Conservation (phyloP, 2,797 vertebrate genomes). For the Rhabdomys pumilio region DNA sequence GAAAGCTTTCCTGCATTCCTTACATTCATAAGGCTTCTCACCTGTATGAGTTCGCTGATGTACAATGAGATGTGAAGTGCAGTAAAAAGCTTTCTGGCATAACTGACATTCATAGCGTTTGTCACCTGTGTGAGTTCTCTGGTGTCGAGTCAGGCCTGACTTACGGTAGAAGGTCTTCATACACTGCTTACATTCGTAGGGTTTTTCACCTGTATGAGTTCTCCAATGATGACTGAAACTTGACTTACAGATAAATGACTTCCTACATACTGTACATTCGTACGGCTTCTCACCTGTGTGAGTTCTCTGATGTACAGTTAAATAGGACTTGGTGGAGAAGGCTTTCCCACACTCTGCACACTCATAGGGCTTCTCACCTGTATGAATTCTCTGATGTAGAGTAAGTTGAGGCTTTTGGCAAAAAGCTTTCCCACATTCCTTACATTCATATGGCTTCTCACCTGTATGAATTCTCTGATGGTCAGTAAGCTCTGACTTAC, state of each 20-base stretch:
- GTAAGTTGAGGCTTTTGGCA: conserved; percentile 47
- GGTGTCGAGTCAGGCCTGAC: conserved; percentile 48
- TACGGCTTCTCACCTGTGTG: conserved; percentile 40
- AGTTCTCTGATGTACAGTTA: conserved; percentile 52
- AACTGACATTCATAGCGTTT: conserved; percentile 34
- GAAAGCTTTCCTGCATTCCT: conserved; percentile 45
- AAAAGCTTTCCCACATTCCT: conserved; percentile 57
- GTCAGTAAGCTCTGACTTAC: conserved; percentile 48
- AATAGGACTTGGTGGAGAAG: conserved; percentile 44
- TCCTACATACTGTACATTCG: conserved; percentile 44
- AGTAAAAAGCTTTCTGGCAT: conserved; percentile 50
- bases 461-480: conserved; percentile 63
- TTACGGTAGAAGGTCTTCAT: conserved; percentile 53
- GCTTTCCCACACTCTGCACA: conserved; percentile 43
- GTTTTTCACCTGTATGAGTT: conserved; percentile 52
- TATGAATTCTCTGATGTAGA: conserved; percentile 61
- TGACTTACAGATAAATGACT: conserved; percentile 52
- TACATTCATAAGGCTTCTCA: conserved; percentile 52
- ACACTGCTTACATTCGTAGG: conserved; percentile 48
- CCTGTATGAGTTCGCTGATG: conserved; percentile 38
- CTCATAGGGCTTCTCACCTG: conserved; percentile 50
- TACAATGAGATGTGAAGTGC: neutral
- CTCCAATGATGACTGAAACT: conserved; percentile 43
- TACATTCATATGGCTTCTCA: conserved; percentile 53
- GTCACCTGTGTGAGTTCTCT: conserved; percentile 49